These are phyloP conservation scores for Tenualosa ilisha DNA, from an alignment of 2,797 vertebrate genomes.

Conservation along the genomic window DNA sequence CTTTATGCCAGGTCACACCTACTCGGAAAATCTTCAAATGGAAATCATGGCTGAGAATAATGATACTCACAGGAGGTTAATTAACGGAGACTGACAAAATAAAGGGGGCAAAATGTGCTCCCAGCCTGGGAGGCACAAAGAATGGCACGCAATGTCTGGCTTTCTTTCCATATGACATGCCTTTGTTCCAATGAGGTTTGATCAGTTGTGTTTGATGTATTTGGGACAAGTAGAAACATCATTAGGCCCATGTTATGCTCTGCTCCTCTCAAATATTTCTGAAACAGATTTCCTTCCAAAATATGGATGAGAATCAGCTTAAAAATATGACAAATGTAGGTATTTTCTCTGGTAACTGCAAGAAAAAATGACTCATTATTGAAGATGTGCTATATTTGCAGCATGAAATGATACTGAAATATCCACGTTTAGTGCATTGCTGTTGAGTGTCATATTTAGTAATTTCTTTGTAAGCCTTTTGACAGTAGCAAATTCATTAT, in stretches of 20 bases:
- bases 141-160: conserved; percentile 42
- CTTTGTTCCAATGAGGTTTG: conserved; percentile 54
- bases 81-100: conserved; percentile 52
- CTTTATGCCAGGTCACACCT: conserved; percentile 50
- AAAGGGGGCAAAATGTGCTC: conserved; percentile 43
- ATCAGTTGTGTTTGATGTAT: conserved; percentile 50
- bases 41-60: conserved; percentile 61
- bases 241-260: conserved; percentile 29
- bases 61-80: conserved; percentile 60
- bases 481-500: background rate
- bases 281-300: background rate
- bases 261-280: background rate
- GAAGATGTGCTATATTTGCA: background rate
- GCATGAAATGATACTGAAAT: background rate
- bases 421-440: background rate
- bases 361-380: background rate
- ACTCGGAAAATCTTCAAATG: conserved; percentile 48
- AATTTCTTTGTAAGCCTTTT: no score
- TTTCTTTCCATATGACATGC: conserved; percentile 43
- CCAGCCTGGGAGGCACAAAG: conserved; percentile 38
- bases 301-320: background rate
- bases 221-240: conserved; percentile 35
- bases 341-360: no score
- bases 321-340: no score
- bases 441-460: background rate